Percentiles rank a stretch among this genome's conserved stretches.
phyloP scores from a whole-genome alignment of 2,797 vertebrate species.

The Gadopsis bispinosus region DNA sequence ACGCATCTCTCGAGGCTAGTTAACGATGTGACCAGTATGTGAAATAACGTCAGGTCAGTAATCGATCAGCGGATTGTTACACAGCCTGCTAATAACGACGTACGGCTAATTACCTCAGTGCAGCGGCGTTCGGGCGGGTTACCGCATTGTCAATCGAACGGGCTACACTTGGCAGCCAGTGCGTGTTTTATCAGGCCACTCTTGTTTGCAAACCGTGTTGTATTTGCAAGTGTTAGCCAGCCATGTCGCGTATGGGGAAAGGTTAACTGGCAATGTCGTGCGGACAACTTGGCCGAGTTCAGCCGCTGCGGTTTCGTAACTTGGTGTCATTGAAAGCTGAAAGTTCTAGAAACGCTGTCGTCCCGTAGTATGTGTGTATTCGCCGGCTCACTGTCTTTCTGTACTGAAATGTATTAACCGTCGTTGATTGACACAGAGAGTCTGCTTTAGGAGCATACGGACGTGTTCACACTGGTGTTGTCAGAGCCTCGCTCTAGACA shows the following conservation, averaged over 20 bases:
- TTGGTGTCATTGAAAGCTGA: conserved; percentile 40
- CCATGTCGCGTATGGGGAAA: background rate
- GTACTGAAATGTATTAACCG: background rate
- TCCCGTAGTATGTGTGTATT: background rate
- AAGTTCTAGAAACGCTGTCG: conserved; percentile 61
- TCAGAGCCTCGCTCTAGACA: background rate
- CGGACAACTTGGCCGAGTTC: background rate
- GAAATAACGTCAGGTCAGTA: conserved; percentile 8
- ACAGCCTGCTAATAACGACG: background rate
- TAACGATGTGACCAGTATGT: conserved; percentile 8
- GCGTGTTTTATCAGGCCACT: conserved; percentile 15
- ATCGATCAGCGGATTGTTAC: background rate
- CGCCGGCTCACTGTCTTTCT: background rate
- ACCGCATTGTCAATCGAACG: background rate
- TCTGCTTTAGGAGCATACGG: background rate
- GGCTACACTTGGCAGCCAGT: background rate
- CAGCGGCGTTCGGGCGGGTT: background rate
- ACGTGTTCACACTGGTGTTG: background rate
- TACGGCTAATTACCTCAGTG: background rate
- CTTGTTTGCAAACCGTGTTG: conserved; percentile 11
- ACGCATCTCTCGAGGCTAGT: conserved; percentile 16
- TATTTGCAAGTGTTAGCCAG: background rate
- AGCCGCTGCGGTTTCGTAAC: conserved; percentile 24
- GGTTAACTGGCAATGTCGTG: conserved; percentile 14
- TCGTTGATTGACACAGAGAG: too few relatives aligned